phyloP scores from a whole-genome alignment of 2,113 vertebrate species.

The Salvelinus sp. region DNA sequence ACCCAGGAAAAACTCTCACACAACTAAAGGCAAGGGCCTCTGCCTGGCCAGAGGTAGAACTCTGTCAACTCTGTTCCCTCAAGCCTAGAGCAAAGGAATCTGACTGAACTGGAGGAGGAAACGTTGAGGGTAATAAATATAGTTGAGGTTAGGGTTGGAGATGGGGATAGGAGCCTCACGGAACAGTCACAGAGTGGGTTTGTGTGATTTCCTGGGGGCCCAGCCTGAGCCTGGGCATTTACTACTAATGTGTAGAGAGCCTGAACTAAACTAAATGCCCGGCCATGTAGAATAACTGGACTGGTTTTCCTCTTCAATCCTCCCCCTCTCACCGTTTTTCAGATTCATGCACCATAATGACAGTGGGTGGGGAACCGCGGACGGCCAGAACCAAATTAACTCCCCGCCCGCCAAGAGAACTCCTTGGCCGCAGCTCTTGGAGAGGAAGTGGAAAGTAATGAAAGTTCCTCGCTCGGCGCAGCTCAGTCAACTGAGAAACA shows the following conservation, averaged over 20 bases:
- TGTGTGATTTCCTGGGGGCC: no score
- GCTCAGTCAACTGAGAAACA: conserved; percentile 38
- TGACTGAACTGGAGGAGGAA: neutral
- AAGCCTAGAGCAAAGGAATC: neutral
- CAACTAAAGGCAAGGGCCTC: no score
- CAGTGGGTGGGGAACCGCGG: conserved; percentile 85
- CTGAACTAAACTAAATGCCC: conserved; percentile 88
- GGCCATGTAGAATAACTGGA: conserved; percentile 82
- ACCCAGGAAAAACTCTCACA: no score
- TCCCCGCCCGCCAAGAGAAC: conserved; percentile 80
- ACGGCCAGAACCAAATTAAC: conserved; percentile 90
- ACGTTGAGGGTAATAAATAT: neutral
- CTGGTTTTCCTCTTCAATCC: conserved; percentile 71
- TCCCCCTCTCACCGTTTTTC: conserved; percentile 63
- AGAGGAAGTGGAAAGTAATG: conserved; percentile 81
- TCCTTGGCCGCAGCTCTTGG: conserved; percentile 78
- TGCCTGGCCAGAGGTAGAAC: no score
- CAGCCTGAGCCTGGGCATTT: no score
- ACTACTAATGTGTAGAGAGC: conserved; percentile 44
- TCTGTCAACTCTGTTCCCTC: neutral
- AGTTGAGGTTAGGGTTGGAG: neutral
- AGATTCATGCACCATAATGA: conserved; percentile 90
- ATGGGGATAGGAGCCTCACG: no score
- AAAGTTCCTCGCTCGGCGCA: conserved; percentile 73
- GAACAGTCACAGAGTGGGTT: no score